These are phyloP conservation scores for Thunnus thynnus DNA, from an alignment of 2,113 vertebrate species.

Conservation along the genomic window DNA sequence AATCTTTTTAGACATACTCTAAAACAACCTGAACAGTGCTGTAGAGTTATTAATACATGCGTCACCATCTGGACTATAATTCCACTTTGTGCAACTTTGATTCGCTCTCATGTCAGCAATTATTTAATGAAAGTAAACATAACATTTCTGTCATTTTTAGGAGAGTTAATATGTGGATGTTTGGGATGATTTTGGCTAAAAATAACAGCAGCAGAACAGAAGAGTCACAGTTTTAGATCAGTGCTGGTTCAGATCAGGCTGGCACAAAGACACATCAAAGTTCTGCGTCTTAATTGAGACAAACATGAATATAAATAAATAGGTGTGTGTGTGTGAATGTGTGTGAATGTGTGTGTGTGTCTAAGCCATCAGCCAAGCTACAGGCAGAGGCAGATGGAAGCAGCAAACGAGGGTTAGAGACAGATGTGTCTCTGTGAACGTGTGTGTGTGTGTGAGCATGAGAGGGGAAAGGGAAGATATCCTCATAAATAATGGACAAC, in stretches of 20 bases:
- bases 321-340: slow-evolving; percentile 29
- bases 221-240: neutral
- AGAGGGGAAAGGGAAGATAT: neutral
- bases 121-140: neutral
- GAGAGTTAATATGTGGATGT: neutral
- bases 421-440: slow-evolving; percentile 51
- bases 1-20: too few species aligned
- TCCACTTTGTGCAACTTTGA: neutral
- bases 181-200: neutral
- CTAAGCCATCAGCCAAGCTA: slow-evolving; percentile 33
- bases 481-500: slow-evolving; percentile 54
- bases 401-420: slow-evolving; percentile 50
- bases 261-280: slow-evolving; percentile 8
- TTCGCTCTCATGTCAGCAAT: neutral
- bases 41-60: too few species aligned
- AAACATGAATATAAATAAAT: slow-evolving; percentile 41
- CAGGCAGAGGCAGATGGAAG: slow-evolving; percentile 57
- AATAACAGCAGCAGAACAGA: neutral
- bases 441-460: slow-evolving; percentile 28
- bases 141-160: neutral
- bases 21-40: too few species aligned
- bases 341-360: slow-evolving; percentile 29
- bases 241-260: neutral
- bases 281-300: slow-evolving; percentile 27
- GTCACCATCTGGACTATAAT: neutral